phyloP scores from a whole-genome alignment of 1,140 invertebrate genomes.

The Hetaerina americana region DNA sequence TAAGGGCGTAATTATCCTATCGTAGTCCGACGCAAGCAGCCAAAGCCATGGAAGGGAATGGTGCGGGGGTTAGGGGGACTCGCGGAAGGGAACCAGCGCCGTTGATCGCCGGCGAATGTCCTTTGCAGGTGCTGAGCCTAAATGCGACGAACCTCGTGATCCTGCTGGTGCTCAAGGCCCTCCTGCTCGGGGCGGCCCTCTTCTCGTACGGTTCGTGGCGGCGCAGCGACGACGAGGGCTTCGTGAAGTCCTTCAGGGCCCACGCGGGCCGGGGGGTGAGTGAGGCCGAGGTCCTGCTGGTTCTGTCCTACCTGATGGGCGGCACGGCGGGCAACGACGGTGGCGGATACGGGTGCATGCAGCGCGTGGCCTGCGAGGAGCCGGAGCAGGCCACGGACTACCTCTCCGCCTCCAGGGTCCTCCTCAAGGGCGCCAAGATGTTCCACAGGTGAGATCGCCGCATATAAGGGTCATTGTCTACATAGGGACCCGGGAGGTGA shows the following conservation, averaged over 20 bases:
- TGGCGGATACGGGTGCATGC: constrained; percentile 53
- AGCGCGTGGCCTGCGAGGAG: constrained; percentile 57
- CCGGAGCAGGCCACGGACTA: constrained; percentile 58
- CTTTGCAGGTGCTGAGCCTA: constrained; percentile 55
- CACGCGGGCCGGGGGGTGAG: constrained; percentile 21
- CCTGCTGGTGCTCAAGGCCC: constrained; percentile 61
- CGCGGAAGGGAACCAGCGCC: too few species aligned
- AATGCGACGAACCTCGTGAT: constrained; percentile 71
- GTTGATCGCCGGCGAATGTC: too few species aligned
- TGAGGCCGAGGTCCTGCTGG: constrained; percentile 50
- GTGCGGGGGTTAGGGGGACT: too few species aligned
- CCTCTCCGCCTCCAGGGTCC: constrained; percentile 53
- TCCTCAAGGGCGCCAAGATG: constrained; percentile 53
- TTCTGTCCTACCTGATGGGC: constrained; percentile 53
- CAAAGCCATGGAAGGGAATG: too few species aligned
- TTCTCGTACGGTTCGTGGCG: neutral
- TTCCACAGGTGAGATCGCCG: constrained; percentile 47
- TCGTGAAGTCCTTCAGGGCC: constrained; percentile 51
- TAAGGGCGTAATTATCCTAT: too few species aligned
- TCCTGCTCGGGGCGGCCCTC: constrained; percentile 59
- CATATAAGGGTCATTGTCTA: too few species aligned
- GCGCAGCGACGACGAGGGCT: constrained; percentile 17
- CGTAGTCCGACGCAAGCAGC: too few species aligned
- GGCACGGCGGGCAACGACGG: constrained; percentile 29
- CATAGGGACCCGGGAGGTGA: too few species aligned